These are phyloP conservation scores for Pleuronectes platessa DNA, from an alignment of 2,113 vertebrate species.

Conservation along the genomic window DNA sequence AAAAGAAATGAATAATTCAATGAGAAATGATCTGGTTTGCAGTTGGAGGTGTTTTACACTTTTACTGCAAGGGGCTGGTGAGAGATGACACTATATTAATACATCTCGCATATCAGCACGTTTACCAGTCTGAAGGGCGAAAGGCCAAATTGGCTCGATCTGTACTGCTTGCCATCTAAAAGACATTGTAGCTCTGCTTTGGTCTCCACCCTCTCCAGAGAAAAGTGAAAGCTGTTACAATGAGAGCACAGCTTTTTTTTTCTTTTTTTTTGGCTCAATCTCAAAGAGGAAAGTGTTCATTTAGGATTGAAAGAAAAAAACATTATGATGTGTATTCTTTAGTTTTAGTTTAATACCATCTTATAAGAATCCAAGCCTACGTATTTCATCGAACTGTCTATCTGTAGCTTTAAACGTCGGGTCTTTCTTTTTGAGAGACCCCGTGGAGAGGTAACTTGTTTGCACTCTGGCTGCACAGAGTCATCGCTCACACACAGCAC, in stretches of 20 bases:
- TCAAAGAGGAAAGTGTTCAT: neutral
- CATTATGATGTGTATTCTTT: neutral
- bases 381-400: neutral
- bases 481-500: slow-evolving; percentile 5
- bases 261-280: too few relatives aligned
- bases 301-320: neutral
- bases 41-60: neutral
- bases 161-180: too few relatives aligned
- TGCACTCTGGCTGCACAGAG: slow-evolving; percentile 1
- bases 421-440: neutral
- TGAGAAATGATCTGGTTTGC: neutral
- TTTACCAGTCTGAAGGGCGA: neutral
- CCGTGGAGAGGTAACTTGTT: neutral
- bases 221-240: neutral
- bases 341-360: neutral
- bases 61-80: too few relatives aligned
- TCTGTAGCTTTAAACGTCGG: neutral
- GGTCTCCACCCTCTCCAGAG: neutral
- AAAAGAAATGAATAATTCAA: neutral
- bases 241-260: neutral
- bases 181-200: neutral
- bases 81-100: neutral
- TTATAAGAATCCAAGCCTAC: neutral
- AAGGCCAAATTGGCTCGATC: neutral
- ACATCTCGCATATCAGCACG: neutral